phyloP scores from a whole-genome alignment of 2,888 invertebrate genomes.

The Chalcosyrphus nemorum region DNA sequence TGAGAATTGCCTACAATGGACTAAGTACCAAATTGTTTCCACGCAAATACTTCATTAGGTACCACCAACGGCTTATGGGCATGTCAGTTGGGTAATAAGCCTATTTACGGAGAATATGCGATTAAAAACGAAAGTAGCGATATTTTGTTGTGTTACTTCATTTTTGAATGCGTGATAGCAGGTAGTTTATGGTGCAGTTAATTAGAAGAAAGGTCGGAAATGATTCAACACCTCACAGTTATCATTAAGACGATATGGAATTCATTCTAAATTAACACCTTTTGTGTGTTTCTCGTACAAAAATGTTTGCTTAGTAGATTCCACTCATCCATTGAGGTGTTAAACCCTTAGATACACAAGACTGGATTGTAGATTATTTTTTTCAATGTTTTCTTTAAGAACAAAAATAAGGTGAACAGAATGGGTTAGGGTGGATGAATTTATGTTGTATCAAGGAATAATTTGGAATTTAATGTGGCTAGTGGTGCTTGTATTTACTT shows the following conservation, averaged over 20 bases:
- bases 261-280: slow-evolving; percentile 34
- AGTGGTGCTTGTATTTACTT: too few relatives aligned
- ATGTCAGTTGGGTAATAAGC: slow-evolving; percentile 26
- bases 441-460: background rate
- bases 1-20: background rate
- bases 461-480: too few relatives aligned
- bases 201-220: slow-evolving; percentile 27
- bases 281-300: slow-evolving; percentile 6
- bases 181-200: slow-evolving; percentile 26
- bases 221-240: slow-evolving; percentile 30
- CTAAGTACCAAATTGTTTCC: slow-evolving; percentile 23
- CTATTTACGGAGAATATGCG: background rate
- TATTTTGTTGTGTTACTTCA: slow-evolving; percentile 10
- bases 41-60: slow-evolving; percentile 59
- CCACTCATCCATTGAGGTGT: background rate
- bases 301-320: slow-evolving; percentile 10
- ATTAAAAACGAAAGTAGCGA: slow-evolving; percentile 29
- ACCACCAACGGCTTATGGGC: background rate
- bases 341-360: background rate
- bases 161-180: slow-evolving; percentile 33
- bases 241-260: background rate
- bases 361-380: background rate
- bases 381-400: background rate
- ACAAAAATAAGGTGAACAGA: background rate
- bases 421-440: background rate